These are phyloP conservation scores for Falco rusticolus DNA, from an alignment of 2,797 vertebrate genomes.

Conservation along the genomic window DNA sequence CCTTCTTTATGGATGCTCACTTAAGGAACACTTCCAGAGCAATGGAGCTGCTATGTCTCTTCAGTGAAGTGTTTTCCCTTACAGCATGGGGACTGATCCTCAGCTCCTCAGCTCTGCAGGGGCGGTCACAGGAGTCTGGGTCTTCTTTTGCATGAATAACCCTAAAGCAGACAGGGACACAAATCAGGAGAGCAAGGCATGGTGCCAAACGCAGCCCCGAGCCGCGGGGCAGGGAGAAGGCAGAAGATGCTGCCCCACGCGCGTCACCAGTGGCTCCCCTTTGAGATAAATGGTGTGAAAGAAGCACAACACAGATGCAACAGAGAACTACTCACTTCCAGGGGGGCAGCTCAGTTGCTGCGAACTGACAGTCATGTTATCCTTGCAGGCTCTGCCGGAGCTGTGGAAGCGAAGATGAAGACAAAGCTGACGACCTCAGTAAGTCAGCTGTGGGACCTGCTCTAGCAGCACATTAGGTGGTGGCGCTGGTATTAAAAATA, in stretches of 20 bases:
- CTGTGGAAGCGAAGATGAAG: neutral
- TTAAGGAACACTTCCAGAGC: neutral
- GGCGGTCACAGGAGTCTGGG: neutral
- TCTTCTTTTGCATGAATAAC: neutral
- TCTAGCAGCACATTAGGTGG: neutral
- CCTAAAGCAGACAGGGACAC: neutral
- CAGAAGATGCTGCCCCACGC: neutral
- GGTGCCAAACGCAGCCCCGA: rapidly evolving
- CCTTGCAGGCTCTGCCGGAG: conserved; percentile 1
- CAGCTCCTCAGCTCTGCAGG: neutral
- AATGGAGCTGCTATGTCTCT: neutral
- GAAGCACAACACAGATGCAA: neutral
- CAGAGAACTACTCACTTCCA: neutral
- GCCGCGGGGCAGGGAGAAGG: rapidly evolving
- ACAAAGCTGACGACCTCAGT: neutral
- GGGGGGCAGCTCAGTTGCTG: rapidly evolving
- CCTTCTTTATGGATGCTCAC: neutral
- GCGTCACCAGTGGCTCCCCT: rapidly evolving
- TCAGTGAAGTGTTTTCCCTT: neutral
- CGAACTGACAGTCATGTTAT: rapidly evolving
- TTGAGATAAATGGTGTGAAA: rapidly evolving
- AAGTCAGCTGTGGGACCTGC: neutral
- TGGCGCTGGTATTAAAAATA: neutral
- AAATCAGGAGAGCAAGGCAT: neutral
- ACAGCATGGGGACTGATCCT: rapidly evolving